These are phyloP conservation scores for Akabosia matsudoensis DNA, from an alignment of 1,140 invertebrate genomes.

Conservation along the genomic window DNA sequence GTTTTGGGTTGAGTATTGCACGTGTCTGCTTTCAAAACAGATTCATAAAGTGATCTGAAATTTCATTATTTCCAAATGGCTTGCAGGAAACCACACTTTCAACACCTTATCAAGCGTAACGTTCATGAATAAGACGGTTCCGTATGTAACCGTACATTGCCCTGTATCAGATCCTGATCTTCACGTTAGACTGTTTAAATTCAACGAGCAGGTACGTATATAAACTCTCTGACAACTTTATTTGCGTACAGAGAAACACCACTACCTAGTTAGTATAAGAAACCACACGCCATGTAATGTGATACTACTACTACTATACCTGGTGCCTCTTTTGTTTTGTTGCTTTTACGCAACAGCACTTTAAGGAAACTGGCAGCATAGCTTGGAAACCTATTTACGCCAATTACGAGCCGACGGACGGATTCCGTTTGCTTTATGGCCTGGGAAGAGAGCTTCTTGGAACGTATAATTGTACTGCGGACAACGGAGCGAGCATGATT, in stretches of 20 bases:
- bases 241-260: too few relatives aligned
- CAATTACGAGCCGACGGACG: background rate
- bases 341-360: background rate
- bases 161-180: constrained; percentile 13
- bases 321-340: too few relatives aligned
- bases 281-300: too few relatives aligned
- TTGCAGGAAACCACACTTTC: background rate
- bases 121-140: constrained; percentile 5
- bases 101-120: background rate
- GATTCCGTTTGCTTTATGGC: background rate
- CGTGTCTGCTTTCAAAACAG: background rate
- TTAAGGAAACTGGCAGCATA: background rate
- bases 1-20: too few relatives aligned
- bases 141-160: constrained; percentile 9
- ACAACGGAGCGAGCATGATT: background rate
- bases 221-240: too few relatives aligned
- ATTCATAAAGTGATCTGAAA: too few relatives aligned
- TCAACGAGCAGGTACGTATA: constrained; percentile 29
- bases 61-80: background rate
- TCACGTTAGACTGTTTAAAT: constrained; percentile 15
- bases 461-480: background rate
- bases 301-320: too few relatives aligned
- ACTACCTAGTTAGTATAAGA: too few relatives aligned
- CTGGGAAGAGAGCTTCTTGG: constrained; percentile 3
- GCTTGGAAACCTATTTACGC: background rate